Conservation (phyloP, 1,140 invertebrate species). For the Drosophila melanogaster region Release_6_plus_ISO1_MT NT_033779.5:3216501-3217000, state of each 20-base stretch:
- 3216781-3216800: constrained; percentile 18
- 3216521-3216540: constrained; percentile 7
- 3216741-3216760: constrained; percentile 6
- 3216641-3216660: constrained; percentile 18
- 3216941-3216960: neutral
- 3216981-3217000: constrained; percentile 58
- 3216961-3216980: constrained; percentile 29
- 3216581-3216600: constrained; percentile 12
- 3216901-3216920: constrained; percentile 15
- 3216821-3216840: constrained; percentile 10
- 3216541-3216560: neutral
- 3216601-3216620: constrained; percentile 23
- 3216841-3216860: neutral
- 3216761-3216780: constrained; percentile 15
- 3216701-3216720: constrained; percentile 6
- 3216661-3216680: neutral
- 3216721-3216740: constrained; percentile 11
- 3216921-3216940: constrained; percentile 33
- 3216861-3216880: neutral
- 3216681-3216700: constrained; percentile 33
- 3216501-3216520: constrained; percentile 34
- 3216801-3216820: constrained; percentile 5
- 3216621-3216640: constrained; percentile 43
- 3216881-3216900: constrained; percentile 5
- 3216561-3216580: constrained; percentile 4